Evolutionary conservation across 2,113 vertebrate genomes (phyloP).

Genomic region (Zeus faber): DNA sequence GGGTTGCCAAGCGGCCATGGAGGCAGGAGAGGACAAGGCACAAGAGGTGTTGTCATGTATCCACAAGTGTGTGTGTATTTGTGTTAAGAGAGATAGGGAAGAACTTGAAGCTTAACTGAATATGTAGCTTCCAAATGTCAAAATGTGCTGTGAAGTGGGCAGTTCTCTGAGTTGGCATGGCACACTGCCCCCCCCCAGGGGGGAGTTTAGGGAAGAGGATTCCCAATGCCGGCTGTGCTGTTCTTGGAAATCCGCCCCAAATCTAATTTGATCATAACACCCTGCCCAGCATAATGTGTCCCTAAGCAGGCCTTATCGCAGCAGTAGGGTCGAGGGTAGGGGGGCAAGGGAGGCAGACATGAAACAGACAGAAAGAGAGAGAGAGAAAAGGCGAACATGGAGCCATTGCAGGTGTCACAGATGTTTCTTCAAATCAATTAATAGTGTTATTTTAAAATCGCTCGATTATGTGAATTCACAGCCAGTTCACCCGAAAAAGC

Average conservation of each 20-base stretch:
- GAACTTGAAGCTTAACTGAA: too few species aligned
- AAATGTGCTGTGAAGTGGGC: too few species aligned
- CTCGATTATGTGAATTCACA: too few species aligned
- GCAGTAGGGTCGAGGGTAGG: conserved; percentile 23
- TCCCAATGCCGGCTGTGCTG: conserved; percentile 49
- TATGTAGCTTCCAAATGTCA: too few species aligned
- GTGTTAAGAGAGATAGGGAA: too few species aligned
- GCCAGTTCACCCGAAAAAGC: too few species aligned
- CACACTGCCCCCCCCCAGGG: conserved; percentile 35
- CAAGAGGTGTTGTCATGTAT: neutral
- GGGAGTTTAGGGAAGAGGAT: conserved; percentile 48
- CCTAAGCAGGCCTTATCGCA: conserved; percentile 57
- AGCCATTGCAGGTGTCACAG: conserved; percentile 6
- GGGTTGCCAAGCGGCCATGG: neutral
- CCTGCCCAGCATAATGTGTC: conserved; percentile 56
- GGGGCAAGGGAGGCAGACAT: conserved; percentile 10
- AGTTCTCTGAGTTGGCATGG: too few species aligned
- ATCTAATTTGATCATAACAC: conserved; percentile 61
- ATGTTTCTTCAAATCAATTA: too few species aligned
- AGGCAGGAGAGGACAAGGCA: neutral
- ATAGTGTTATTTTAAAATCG: too few species aligned
- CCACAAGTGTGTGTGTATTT: too few species aligned
- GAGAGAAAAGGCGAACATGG: conserved; percentile 22
- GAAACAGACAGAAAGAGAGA: conserved; percentile 5
- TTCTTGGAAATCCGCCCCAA: conserved; percentile 59